A percentile compares a stretch with the other conserved stretches of the same genome.
Conservation (phyloP, 2,113 vertebrate genomes). For the Dolichallabes microphthalmus region DNA sequence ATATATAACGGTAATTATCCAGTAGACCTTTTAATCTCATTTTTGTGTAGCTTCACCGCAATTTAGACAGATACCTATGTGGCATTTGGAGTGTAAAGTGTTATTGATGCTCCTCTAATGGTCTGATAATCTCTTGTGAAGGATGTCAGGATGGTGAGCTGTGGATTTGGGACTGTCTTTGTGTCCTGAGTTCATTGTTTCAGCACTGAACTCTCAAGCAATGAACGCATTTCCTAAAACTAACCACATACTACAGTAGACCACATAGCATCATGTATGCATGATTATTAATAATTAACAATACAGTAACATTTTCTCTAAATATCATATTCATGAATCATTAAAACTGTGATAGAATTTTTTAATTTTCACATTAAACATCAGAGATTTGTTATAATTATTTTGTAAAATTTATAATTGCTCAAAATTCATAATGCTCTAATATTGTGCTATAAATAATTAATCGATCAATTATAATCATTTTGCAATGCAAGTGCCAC, state of each 20-base stretch:
- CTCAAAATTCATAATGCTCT: neutral
- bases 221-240: conserved; percentile 1
- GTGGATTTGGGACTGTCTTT: neutral
- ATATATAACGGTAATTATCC: neutral
- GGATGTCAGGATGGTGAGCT: conserved; percentile 17
- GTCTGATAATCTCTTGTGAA: conserved; percentile 40
- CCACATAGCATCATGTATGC: neutral
- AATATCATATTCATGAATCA: neutral
- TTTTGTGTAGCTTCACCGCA: neutral
- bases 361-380: neutral
- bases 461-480: neutral
- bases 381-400: neutral
- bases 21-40: neutral
- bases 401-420: neutral
- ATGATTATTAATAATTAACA: neutral
- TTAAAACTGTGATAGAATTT: neutral
- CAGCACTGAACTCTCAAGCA: neutral
- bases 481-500: neutral
- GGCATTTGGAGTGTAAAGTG: neutral
- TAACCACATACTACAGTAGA: neutral
- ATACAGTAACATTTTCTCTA: neutral
- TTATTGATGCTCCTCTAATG: conserved; percentile 29
- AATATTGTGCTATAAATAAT: neutral
- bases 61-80: neutral
- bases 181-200: conserved; percentile 13